Evolutionary conservation across 2,888 invertebrate species (phyloP).

Genomic region (Apodemia mormo): DNA sequence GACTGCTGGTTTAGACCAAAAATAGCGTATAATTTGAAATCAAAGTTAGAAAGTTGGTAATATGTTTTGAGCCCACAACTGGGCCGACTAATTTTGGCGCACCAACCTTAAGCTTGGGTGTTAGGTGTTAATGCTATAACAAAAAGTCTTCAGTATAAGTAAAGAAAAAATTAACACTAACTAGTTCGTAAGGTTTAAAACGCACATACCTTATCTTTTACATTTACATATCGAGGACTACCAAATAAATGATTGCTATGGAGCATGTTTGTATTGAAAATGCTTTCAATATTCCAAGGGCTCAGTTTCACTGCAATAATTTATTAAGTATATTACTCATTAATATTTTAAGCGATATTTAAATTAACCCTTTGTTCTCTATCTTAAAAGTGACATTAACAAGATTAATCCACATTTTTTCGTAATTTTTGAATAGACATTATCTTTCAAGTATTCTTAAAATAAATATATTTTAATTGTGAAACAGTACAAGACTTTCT

Average conservation of each 20-base stretch:
- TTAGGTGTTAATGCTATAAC: too few species aligned
- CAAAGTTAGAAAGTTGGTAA: too few species aligned
- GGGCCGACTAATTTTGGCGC: too few species aligned
- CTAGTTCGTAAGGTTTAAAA: background rate
- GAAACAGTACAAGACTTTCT: too few species aligned
- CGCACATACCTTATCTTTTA: background rate
- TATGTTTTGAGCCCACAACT: too few species aligned
- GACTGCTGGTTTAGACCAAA: too few species aligned
- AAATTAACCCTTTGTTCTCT: slow-evolving; percentile 41
- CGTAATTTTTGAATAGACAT: background rate
- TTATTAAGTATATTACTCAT: slow-evolving; percentile 60
- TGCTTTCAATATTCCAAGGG: slow-evolving; percentile 71
- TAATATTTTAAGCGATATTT: slow-evolving; percentile 45
- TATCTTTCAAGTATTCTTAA: too few species aligned
- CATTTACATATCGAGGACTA: background rate
- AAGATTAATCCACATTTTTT: background rate
- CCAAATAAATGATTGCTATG: slow-evolving; percentile 49
- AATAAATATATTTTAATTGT: too few species aligned
- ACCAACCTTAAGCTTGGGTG: too few species aligned
- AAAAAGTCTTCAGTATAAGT: too few species aligned
- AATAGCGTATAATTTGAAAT: too few species aligned
- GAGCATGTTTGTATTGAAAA: background rate
- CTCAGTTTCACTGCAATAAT: slow-evolving; percentile 75
- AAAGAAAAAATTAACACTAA: background rate
- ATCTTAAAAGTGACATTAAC: slow-evolving; percentile 21